Conservation (phyloP, 2,888 invertebrate species). For the Metopia argyrocephala region DNA sequence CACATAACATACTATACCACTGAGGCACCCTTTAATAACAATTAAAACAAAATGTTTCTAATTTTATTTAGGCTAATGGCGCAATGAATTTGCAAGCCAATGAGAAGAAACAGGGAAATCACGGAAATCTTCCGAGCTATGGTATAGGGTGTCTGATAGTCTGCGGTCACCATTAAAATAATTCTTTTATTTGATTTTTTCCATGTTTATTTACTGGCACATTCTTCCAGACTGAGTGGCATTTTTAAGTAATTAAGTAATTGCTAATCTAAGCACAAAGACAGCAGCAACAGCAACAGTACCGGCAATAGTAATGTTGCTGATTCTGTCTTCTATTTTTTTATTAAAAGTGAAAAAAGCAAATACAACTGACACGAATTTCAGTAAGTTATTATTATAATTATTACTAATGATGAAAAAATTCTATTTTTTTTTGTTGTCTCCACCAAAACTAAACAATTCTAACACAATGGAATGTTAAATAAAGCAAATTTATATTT, state of each 20-base stretch:
- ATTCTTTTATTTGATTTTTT: background rate
- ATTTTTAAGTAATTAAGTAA: conserved; percentile 68
- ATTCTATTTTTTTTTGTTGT: conserved; percentile 30
- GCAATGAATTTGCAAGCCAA: too few relatives aligned
- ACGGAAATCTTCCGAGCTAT: too few relatives aligned
- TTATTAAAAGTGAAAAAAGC: background rate
- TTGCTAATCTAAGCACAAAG: conserved; percentile 61
- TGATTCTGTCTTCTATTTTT: conserved; percentile 5
- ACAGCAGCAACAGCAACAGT: conserved; percentile 4
- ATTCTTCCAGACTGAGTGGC: conserved; percentile 60
- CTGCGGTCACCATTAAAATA: too few relatives aligned
- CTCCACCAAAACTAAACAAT: conserved; percentile 10
- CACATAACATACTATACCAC: too few relatives aligned
- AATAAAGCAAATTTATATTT: conserved; percentile 38
- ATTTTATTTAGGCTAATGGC: too few relatives aligned
- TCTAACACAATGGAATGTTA: conserved; percentile 47
- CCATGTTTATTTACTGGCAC: conserved; percentile 34
- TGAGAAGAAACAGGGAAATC: too few relatives aligned
- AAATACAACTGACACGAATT: conserved; percentile 49
- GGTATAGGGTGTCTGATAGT: too few relatives aligned
- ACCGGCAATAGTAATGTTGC: background rate
- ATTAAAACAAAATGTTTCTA: too few relatives aligned
- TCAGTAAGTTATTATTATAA: conserved; percentile 7
- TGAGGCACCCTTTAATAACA: too few relatives aligned
- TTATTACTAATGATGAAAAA: conserved; percentile 56